Evolutionary conservation across 2,797 vertebrate species (phyloP).

Genomic region (Heliangelus exortis): DNA sequence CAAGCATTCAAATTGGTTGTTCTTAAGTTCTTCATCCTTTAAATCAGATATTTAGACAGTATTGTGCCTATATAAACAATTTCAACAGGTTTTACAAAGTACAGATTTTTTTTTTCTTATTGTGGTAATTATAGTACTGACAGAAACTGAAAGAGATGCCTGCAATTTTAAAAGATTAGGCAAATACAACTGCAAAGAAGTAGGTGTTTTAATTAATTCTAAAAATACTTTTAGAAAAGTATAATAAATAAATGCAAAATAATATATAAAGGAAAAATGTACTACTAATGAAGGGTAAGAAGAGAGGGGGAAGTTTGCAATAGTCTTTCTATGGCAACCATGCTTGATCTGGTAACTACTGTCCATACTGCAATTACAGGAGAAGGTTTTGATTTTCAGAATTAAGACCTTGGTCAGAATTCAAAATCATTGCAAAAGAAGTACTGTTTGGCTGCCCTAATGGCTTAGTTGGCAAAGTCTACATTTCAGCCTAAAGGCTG

Average conservation of each 20-base stretch:
- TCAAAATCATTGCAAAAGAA: slow-evolving; percentile 37
- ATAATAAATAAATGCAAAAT: not conserved
- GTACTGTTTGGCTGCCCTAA: slow-evolving; percentile 17
- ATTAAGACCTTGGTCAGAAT: slow-evolving; percentile 29
- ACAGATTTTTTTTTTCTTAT: not conserved
- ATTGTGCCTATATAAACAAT: not conserved
- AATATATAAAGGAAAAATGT: not conserved
- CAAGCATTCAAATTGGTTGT: slow-evolving; percentile 75
- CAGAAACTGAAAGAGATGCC: not conserved
- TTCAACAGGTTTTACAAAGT: not conserved
- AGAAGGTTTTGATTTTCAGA: slow-evolving; percentile 48
- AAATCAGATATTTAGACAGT: slow-evolving; percentile 35
- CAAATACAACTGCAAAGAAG: not conserved
- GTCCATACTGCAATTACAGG: not conserved
- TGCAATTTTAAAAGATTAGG: slow-evolving; percentile 8
- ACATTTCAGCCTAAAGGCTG: not conserved
- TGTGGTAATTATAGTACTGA: not conserved
- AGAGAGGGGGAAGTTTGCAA: not conserved
- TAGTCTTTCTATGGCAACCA: not conserved
- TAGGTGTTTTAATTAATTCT: not conserved
- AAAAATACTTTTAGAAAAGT: not conserved
- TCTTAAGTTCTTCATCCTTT: slow-evolving; percentile 62
- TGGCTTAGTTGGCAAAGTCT: slow-evolving; percentile 38
- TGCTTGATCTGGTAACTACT: slow-evolving; percentile 2
- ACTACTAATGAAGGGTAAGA: not conserved